Percentiles rank a stretch among this genome's conserved stretches.
phyloP scores from a whole-genome alignment of 2,113 vertebrate species.

The Pyrgilauda ruficollis region DNA sequence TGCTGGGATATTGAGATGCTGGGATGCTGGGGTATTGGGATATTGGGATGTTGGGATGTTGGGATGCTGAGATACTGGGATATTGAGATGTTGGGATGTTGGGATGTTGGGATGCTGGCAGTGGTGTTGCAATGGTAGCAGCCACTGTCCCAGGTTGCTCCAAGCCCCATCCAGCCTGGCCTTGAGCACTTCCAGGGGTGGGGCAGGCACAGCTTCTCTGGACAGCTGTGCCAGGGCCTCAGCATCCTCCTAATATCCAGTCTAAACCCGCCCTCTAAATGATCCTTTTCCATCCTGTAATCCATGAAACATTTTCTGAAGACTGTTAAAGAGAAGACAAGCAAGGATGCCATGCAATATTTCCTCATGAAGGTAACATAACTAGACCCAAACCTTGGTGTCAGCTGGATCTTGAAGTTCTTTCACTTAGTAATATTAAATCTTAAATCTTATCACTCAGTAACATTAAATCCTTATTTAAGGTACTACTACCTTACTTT shows the following conservation, averaged over 20 bases:
- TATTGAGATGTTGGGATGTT: fast-evolving
- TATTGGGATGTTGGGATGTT: no score
- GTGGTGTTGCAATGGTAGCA: neutral
- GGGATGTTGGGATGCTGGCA: neutral
- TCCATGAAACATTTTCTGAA: neutral
- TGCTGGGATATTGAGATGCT: no score
- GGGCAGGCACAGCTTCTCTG: neutral
- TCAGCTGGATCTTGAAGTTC: neutral
- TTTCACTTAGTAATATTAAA: no score
- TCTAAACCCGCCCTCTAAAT: neutral
- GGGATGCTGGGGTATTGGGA: no score
- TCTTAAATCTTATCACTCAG: no score
- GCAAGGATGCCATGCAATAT: neutral
- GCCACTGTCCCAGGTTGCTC: neutral
- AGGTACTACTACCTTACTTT: neutral
- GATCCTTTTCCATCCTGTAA: neutral
- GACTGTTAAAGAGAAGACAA: neutral
- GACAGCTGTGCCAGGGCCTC: neutral
- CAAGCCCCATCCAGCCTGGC: neutral
- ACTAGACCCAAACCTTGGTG: neutral
- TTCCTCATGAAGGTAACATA: neutral
- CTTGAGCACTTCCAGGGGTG: neutral
- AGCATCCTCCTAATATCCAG: neutral
- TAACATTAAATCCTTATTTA: neutral
- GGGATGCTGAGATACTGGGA: fast-evolving